A percentile compares a stretch with the other conserved stretches of the same genome.
These are phyloP conservation scores for Acanthurus tractus DNA, from an alignment of 2,797 vertebrate species.

Conservation along the genomic window DNA sequence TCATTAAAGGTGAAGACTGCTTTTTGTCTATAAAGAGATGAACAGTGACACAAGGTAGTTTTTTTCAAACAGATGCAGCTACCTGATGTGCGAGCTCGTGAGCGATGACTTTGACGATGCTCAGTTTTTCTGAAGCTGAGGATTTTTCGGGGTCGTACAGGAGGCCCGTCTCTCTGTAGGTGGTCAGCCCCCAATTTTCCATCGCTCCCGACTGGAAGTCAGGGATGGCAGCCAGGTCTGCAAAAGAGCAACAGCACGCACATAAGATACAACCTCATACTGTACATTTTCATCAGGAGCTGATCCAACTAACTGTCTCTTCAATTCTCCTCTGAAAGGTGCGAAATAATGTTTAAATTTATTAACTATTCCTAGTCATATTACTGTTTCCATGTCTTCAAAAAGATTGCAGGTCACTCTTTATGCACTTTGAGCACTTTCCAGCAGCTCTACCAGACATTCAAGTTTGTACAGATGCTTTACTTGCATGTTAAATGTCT, in stretches of 20 bases:
- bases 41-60: neutral
- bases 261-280: neutral
- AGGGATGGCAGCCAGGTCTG: slow-evolving; percentile 94
- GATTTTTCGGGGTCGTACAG: slow-evolving; percentile 89
- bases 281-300: neutral
- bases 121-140: slow-evolving; percentile 88
- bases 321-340: too few species aligned
- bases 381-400: too few species aligned
- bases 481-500: too few species aligned
- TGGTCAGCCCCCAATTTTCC: slow-evolving; percentile 97
- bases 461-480: too few species aligned
- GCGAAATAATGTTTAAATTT: too few species aligned
- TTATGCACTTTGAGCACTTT: too few species aligned
- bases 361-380: too few species aligned
- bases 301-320: too few species aligned
- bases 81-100: slow-evolving; percentile 96
- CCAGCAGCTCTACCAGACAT: too few species aligned
- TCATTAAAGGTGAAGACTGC: neutral
- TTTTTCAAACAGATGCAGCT: neutral
- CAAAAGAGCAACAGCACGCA: slow-evolving; percentile 13
- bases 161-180: slow-evolving; percentile 89
- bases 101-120: slow-evolving; percentile 89
- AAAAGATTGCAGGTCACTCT: too few species aligned
- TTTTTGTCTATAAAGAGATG: neutral
- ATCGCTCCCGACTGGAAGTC: slow-evolving; percentile 95